Percentiles rank a stretch among this genome's conserved stretches.
These are phyloP conservation scores for Tolypeutes matacus DNA, from an alignment of 2,797 vertebrate genomes.

Conservation along the genomic window DNA sequence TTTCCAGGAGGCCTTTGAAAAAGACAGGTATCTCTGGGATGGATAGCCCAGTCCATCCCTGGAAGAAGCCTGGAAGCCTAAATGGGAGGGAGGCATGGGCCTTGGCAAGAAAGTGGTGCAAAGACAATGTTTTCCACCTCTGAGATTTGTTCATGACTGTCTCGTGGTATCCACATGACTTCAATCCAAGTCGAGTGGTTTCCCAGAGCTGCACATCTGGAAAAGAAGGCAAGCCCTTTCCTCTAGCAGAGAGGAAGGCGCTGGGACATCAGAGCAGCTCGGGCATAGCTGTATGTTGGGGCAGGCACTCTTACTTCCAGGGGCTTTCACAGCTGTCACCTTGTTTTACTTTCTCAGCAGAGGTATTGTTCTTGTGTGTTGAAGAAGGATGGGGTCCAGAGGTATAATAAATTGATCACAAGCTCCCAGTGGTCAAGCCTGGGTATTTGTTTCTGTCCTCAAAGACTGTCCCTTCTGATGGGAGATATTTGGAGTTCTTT, in stretches of 20 bases:
- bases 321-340: not conserved
- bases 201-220: not conserved
- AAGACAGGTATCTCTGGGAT: not conserved
- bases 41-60: not conserved
- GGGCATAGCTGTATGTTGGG: not conserved
- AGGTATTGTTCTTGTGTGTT: not conserved
- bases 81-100: not conserved
- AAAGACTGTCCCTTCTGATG: not conserved
- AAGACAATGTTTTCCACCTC: not conserved
- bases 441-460: not conserved
- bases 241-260: not conserved
- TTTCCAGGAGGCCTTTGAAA: not conserved
- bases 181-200: rapidly evolving
- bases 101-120: not conserved
- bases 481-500: not conserved
- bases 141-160: not conserved
- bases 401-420: not conserved
- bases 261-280: not conserved
- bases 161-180: not conserved
- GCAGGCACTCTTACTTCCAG: not conserved
- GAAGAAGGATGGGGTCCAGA: not conserved
- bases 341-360: not conserved
- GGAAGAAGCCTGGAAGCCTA: not conserved
- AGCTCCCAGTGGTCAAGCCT: not conserved
- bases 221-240: rapidly evolving